phyloP scores from a whole-genome alignment of 2,113 vertebrate genomes.

The Poecile atricapillus region DNA sequence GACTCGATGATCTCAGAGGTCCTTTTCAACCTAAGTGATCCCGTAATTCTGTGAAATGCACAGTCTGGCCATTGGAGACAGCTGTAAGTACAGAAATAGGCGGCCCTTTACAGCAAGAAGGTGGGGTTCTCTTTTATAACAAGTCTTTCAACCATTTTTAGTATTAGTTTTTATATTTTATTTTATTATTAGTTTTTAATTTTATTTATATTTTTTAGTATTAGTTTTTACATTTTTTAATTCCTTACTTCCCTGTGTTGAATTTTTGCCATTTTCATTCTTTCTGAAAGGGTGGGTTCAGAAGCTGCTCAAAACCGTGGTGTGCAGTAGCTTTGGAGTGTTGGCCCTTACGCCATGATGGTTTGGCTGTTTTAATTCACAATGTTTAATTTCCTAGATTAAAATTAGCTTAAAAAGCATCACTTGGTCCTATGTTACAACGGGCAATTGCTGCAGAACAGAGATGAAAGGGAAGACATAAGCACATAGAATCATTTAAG shows the following conservation, averaged over 20 bases:
- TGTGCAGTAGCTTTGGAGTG: neutral
- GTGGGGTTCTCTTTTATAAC: neutral
- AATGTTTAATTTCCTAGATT: neutral
- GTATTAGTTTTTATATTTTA: neutral
- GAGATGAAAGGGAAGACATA: neutral
- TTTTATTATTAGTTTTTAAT: neutral
- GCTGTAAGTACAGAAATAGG: neutral
- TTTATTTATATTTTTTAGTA: neutral
- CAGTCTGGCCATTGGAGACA: neutral
- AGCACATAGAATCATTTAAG: neutral
- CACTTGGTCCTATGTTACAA: neutral
- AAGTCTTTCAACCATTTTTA: neutral
- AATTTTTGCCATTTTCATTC: neutral
- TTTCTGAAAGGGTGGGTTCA: neutral
- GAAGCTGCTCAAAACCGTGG: rapidly evolving
- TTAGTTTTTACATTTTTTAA: neutral
- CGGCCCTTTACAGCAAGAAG: neutral
- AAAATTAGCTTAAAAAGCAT: neutral
- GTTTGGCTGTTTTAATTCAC: neutral
- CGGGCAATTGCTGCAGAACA: neutral
- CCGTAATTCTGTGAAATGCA: neutral
- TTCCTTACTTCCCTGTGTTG: neutral
- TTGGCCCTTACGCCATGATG: neutral
- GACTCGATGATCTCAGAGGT: neutral
- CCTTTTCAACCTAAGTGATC: neutral